Evolutionary conservation across 2,797 vertebrate species (phyloP).

Genomic region (Taeniopygia guttata): DNA sequence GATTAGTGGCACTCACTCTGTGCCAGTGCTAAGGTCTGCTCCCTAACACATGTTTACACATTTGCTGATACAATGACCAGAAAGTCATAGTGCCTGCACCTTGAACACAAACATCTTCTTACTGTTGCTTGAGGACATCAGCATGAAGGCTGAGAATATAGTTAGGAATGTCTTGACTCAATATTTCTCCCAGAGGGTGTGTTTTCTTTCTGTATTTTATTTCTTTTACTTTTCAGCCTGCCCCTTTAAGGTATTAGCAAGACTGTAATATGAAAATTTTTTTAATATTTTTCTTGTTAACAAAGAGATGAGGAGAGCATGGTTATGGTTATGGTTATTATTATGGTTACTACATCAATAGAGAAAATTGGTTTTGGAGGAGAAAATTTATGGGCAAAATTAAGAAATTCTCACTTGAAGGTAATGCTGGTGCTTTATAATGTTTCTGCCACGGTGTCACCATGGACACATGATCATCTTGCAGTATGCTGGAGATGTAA

Average conservation of each 20-base stretch:
- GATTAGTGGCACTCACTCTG: neutral
- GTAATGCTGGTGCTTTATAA: neutral
- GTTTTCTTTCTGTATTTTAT: neutral
- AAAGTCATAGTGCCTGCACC: neutral
- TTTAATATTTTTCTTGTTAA: neutral
- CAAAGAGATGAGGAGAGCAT: neutral
- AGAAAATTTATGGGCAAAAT: neutral
- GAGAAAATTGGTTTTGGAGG: neutral
- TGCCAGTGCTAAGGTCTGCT: neutral
- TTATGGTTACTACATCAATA: neutral
- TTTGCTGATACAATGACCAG: neutral
- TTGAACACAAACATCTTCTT: neutral
- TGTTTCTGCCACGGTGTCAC: neutral
- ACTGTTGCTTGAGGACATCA: neutral
- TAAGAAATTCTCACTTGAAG: neutral
- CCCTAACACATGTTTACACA: neutral
- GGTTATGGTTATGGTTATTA: neutral
- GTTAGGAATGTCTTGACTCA: neutral
- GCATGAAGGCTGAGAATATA: neutral
- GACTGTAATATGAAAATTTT: neutral
- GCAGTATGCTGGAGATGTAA: neutral
- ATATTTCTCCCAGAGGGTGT: neutral
- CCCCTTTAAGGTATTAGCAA: neutral
- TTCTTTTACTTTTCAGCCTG: neutral
- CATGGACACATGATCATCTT: neutral